Conservation (phyloP, 2,888 invertebrate species). For the Limenitis camilla region DNA sequence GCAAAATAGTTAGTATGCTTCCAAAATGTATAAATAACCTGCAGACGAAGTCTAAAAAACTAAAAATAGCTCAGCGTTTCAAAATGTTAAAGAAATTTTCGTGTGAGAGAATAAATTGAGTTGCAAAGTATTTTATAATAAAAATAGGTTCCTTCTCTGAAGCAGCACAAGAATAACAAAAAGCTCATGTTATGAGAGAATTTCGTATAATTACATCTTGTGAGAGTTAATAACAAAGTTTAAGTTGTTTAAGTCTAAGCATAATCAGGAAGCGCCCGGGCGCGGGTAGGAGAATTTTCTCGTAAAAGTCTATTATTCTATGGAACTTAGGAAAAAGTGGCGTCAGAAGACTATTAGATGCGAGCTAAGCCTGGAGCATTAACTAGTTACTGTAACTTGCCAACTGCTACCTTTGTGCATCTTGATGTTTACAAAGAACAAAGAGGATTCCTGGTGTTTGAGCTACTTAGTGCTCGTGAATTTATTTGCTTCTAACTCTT, state of each 20-base stretch:
- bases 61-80: too few species aligned
- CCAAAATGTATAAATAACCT: too few species aligned
- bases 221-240: slow-evolving; percentile 3
- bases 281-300: slow-evolving; percentile 5
- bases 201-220: slow-evolving; percentile 3
- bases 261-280: not conserved
- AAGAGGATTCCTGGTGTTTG: not conserved
- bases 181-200: not conserved
- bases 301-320: slow-evolving; percentile 12
- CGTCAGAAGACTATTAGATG: slow-evolving; percentile 13
- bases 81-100: too few species aligned
- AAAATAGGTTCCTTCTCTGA: too few species aligned
- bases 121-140: too few species aligned
- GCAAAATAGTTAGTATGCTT: too few species aligned
- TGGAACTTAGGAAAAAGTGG: slow-evolving; percentile 13
- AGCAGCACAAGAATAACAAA: too few species aligned
- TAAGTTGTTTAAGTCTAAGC: not conserved
- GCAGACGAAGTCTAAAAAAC: too few species aligned
- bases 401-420: slow-evolving; percentile 9
- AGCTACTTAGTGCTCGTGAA: too few species aligned
- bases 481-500: too few species aligned
- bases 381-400: slow-evolving; percentile 11
- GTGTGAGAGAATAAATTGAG: too few species aligned
- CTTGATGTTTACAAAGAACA: not conserved
- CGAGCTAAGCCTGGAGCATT: slow-evolving; percentile 12